Evolutionary conservation across 2,113 vertebrate genomes (phyloP).

Genomic region (Catharus bicknelli): DNA sequence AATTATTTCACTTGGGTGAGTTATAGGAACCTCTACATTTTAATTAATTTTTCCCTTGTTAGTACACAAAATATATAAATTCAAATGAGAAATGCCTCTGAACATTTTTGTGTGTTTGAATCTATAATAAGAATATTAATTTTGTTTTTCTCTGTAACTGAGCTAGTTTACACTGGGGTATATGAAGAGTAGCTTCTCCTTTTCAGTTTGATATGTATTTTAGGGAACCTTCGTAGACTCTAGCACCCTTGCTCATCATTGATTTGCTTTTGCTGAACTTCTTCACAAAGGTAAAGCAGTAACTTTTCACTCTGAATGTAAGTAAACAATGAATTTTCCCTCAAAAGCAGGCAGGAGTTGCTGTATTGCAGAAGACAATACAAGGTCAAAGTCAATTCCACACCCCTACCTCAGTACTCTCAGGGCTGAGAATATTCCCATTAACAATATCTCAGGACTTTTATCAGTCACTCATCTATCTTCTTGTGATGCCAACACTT

Average conservation of each 20-base stretch:
- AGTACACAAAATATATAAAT: not conserved
- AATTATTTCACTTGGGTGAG: not conserved
- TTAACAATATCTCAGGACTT: not conserved
- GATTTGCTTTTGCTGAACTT: constrained; percentile 14
- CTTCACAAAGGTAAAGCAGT: not conserved
- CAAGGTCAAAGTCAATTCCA: not conserved
- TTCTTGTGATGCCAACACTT: not conserved
- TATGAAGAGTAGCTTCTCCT: not conserved
- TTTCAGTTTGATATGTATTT: not conserved
- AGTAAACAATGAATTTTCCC: not conserved
- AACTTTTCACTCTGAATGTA: not conserved
- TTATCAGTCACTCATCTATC: not conserved
- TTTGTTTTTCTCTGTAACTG: not conserved
- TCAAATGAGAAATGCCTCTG: not conserved
- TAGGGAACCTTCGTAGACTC: not conserved
- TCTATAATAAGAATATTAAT: not conserved
- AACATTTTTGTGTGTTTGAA: not conserved
- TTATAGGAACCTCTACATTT: not conserved
- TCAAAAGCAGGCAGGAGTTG: not conserved
- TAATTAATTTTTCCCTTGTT: not conserved
- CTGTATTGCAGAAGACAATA: not conserved
- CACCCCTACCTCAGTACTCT: accelerated
- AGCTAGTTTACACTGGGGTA: not conserved
- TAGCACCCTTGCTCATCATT: not conserved
- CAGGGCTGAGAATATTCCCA: not conserved